These are phyloP conservation scores for Drosophila anomalata DNA, from an alignment of 2,888 invertebrate genomes.

Conservation along the genomic window DNA sequence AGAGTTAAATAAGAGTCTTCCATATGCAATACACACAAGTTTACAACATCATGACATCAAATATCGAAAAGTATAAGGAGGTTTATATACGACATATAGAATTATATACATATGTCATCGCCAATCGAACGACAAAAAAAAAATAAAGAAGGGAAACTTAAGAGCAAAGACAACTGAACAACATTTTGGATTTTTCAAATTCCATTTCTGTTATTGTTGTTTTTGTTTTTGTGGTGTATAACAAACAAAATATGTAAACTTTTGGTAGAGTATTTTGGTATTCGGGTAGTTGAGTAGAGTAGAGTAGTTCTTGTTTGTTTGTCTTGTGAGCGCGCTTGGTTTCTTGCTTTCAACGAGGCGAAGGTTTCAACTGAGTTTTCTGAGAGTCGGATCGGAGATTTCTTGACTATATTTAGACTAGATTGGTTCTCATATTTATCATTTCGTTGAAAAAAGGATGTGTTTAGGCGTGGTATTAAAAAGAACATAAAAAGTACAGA, in stretches of 20 bases:
- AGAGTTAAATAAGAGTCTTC: constrained; percentile 54
- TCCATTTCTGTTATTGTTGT: constrained; percentile 37
- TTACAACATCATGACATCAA: constrained; percentile 75
- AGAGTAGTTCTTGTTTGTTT: constrained; percentile 47
- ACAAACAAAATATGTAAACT: constrained; percentile 63
- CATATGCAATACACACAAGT: constrained; percentile 73
- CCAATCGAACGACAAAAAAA: constrained; percentile 49
- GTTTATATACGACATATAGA: constrained; percentile 56
- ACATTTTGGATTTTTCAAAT: constrained; percentile 50
- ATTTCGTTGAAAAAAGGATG: constrained; percentile 83
- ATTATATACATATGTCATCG: constrained; percentile 57
- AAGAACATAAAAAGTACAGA: constrained; percentile 72
- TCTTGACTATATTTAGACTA: constrained; percentile 46
- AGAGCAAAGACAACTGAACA: constrained; percentile 47
- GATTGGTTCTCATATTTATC: constrained; percentile 84
- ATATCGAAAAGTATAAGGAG: constrained; percentile 54
- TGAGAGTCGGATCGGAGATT: constrained; percentile 48
- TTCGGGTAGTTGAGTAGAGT: constrained; percentile 17
- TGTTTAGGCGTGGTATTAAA: constrained; percentile 83
- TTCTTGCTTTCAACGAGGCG: constrained; percentile 61
- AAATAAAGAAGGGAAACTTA: constrained; percentile 38
- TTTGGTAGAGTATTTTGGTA: constrained; percentile 41
- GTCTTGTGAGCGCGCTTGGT: constrained; percentile 70
- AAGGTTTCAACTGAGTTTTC: constrained; percentile 55
- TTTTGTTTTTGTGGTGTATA: constrained; percentile 52